Evolutionary conservation across 2,797 vertebrate species (phyloP).

Genomic region (Echiichthys vipera): DNA sequence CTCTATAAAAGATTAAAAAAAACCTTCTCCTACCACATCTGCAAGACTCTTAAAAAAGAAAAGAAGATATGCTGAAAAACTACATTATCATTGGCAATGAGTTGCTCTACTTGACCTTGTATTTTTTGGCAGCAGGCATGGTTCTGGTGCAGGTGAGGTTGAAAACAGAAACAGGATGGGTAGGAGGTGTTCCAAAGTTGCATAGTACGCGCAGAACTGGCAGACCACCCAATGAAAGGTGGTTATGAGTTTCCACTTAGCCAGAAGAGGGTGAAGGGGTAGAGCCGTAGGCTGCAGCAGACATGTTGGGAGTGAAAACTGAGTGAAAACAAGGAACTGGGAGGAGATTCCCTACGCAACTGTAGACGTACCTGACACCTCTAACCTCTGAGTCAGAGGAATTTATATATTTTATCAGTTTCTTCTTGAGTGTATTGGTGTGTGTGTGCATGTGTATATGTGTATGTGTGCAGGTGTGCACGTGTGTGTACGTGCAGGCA

Average conservation of each 20-base stretch:
- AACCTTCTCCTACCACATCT: too few relatives aligned
- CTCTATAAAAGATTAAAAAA: too few relatives aligned
- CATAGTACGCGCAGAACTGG: conserved; percentile 47
- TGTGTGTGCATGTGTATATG: conserved; percentile 7
- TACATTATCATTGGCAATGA: not conserved
- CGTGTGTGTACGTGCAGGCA: conserved; percentile 46
- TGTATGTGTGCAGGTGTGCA: conserved; percentile 30
- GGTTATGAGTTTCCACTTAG: conserved; percentile 60
- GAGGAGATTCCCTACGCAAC: conserved; percentile 68
- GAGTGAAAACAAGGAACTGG: conserved; percentile 23
- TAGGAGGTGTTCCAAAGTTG: conserved; percentile 14
- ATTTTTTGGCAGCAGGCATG: conserved; percentile 12
- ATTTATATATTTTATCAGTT: conserved; percentile 73
- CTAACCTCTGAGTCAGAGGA: conserved; percentile 62
- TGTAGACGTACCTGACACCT: conserved; percentile 53
- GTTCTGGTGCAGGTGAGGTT: conserved; percentile 14
- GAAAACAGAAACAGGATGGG: conserved; percentile 50
- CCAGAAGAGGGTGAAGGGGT: conserved; percentile 35
- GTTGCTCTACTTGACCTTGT: not conserved
- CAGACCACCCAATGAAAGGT: conserved; percentile 58
- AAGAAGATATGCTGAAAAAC: not conserved
- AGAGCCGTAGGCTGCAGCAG: conserved; percentile 13
- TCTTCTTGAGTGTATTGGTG: conserved; percentile 36
- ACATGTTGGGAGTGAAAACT: conserved; percentile 22
- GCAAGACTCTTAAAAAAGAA: too few relatives aligned